These are phyloP conservation scores for Drosophila ogumai DNA, from an alignment of 1,140 invertebrate species.

Conservation along the genomic window DNA sequence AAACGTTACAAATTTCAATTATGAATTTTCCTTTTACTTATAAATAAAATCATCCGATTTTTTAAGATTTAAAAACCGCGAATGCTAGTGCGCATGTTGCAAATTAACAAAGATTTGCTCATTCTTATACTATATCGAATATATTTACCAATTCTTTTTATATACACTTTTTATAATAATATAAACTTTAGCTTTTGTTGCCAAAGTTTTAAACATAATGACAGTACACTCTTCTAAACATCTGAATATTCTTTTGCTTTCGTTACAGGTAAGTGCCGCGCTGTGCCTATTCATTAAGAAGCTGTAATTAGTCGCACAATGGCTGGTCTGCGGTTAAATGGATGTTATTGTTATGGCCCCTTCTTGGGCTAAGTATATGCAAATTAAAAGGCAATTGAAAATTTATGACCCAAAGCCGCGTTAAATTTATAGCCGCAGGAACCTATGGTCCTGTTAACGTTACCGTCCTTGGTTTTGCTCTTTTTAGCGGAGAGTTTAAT, in stretches of 20 bases:
- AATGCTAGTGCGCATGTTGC: not conserved
- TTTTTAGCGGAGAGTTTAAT: slow-evolving; percentile 25
- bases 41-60: too few species aligned
- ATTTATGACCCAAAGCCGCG: slow-evolving; percentile 69
- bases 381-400: slow-evolving; percentile 81
- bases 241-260: slow-evolving; percentile 8
- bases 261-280: slow-evolving; percentile 62
- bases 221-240: slow-evolving; percentile 23
- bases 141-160: not conserved
- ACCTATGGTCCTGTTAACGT: slow-evolving; percentile 16
- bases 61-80: too few species aligned
- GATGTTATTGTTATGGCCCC: slow-evolving; percentile 47
- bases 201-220: slow-evolving; percentile 9
- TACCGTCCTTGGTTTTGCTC: slow-evolving; percentile 2
- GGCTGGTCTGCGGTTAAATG: slow-evolving; percentile 25
- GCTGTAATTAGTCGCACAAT: slow-evolving; percentile 66
- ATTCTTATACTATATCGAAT: not conserved
- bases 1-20: too few species aligned
- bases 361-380: slow-evolving; percentile 62
- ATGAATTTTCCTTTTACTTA: too few species aligned
- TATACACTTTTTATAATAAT: not conserved
- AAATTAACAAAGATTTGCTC: not conserved
- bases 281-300: slow-evolving; percentile 67
- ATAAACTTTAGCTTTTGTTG: not conserved
- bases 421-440: slow-evolving; percentile 65